Percentiles rank a stretch among this genome's conserved stretches.
phyloP scores from a whole-genome alignment of 1,140 invertebrate genomes.

The Drosophila pandora region DNA sequence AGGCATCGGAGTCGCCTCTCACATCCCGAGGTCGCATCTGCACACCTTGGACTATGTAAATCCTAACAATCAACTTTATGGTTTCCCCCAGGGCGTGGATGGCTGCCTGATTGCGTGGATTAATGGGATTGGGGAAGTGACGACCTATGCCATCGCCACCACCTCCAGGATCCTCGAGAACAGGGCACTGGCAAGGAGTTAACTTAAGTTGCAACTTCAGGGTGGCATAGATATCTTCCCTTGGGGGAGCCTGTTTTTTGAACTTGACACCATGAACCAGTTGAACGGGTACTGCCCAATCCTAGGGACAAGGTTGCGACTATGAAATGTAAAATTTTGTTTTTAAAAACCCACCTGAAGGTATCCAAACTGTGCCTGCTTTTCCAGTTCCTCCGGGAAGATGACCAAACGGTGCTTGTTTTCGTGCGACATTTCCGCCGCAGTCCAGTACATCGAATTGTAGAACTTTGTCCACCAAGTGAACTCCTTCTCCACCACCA shows the following conservation, averaged over 20 bases:
- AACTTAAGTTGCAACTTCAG: conserved; percentile 80
- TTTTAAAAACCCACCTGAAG: conserved; percentile 83
- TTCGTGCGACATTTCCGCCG: conserved; percentile 13
- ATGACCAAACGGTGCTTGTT: conserved; percentile 85
- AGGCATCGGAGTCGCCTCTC: conserved; percentile 91
- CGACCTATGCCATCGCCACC: conserved; percentile 83
- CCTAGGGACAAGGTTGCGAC: conserved; percentile 82
- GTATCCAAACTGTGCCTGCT: conserved; percentile 89
- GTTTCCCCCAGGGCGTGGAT: conserved; percentile 83
- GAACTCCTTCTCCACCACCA: conserved; percentile 47
- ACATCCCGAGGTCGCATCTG: conserved; percentile 90
- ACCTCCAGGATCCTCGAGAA: conserved; percentile 69
- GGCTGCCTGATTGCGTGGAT: conserved; percentile 86
- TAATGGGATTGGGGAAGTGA: conserved; percentile 86
- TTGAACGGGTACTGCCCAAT: conserved; percentile 90
- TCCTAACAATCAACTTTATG: conserved; percentile 89
- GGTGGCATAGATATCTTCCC: conserved; percentile 86
- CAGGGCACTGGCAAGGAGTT: conserved; percentile 59
- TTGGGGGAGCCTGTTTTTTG: conserved; percentile 86
- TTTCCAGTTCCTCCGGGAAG: conserved; percentile 90
- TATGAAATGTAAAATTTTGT: background rate
- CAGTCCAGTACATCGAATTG: conserved; percentile 61
- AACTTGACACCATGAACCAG: conserved; percentile 90
- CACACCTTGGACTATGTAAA: conserved; percentile 90
- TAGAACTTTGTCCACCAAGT: conserved; percentile 84